Evolutionary conservation across 2,113 vertebrate genomes (phyloP).

Genomic region (Laticauda colubrina): DNA sequence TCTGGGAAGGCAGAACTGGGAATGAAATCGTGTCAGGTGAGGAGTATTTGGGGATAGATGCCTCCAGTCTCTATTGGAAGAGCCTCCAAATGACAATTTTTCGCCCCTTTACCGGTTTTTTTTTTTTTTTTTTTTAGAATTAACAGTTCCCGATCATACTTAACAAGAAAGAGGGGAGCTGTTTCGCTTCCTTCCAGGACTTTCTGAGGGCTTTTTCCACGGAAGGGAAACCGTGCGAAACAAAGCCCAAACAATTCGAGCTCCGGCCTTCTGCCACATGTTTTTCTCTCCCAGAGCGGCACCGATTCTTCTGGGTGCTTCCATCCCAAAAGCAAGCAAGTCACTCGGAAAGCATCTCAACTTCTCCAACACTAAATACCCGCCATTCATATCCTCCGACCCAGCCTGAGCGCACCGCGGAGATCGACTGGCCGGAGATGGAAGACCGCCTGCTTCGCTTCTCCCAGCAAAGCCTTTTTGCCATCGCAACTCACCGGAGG

Average conservation of each 20-base stretch:
- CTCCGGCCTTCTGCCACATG: background rate
- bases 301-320: background rate
- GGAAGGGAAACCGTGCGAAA: background rate
- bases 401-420: background rate
- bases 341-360: background rate
- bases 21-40: background rate
- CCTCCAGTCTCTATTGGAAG: background rate
- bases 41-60: background rate
- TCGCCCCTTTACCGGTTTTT: background rate
- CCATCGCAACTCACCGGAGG: background rate
- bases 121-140: background rate
- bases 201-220: background rate
- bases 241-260: background rate
- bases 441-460: background rate
- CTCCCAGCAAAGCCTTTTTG: background rate
- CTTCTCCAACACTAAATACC: background rate
- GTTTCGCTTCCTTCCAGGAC: background rate
- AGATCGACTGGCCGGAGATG: background rate
- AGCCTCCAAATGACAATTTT: background rate
- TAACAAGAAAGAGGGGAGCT: background rate
- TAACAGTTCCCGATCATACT: background rate
- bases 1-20: background rate
- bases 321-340: background rate
- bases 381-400: background rate
- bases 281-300: background rate